A percentile compares a stretch with the other conserved stretches of the same genome.
These are phyloP conservation scores for Pristionchus arcanus DNA, from an alignment of 2,888 invertebrate species.

Conservation along the genomic window DNA sequence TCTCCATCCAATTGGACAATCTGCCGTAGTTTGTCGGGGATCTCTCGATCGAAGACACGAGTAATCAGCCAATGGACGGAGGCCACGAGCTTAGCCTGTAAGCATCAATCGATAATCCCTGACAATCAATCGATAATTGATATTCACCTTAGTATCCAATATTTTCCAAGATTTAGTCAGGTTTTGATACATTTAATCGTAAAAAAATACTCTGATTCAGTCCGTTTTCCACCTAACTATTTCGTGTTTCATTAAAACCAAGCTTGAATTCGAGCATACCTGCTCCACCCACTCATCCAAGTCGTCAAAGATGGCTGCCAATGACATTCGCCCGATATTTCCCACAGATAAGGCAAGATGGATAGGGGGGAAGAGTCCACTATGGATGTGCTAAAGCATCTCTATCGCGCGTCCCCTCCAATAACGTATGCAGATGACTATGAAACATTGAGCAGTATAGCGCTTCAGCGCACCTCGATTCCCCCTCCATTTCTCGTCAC, in stretches of 20 bases:
- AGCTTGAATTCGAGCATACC: neutral
- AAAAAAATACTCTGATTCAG: too few relatives aligned
- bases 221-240: too few relatives aligned
- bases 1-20: constrained; percentile 72
- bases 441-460: constrained; percentile 56
- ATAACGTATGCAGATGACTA: constrained; percentile 54
- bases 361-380: neutral
- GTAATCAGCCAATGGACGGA: constrained; percentile 78
- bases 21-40: constrained; percentile 76
- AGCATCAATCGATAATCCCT: neutral
- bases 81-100: constrained; percentile 77
- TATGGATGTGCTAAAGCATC: constrained; percentile 43
- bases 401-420: neutral
- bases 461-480: neutral
- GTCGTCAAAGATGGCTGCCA: neutral
- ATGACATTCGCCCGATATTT: constrained; percentile 14
- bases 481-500: neutral
- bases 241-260: neutral
- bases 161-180: neutral
- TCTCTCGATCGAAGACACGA: constrained; percentile 73
- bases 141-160: neutral
- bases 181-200: neutral
- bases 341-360: neutral
- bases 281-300: constrained; percentile 53
- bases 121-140: neutral